These are phyloP conservation scores for Eristalinus sepulchralis DNA, from an alignment of 2,888 invertebrate species.

Conservation along the genomic window DNA sequence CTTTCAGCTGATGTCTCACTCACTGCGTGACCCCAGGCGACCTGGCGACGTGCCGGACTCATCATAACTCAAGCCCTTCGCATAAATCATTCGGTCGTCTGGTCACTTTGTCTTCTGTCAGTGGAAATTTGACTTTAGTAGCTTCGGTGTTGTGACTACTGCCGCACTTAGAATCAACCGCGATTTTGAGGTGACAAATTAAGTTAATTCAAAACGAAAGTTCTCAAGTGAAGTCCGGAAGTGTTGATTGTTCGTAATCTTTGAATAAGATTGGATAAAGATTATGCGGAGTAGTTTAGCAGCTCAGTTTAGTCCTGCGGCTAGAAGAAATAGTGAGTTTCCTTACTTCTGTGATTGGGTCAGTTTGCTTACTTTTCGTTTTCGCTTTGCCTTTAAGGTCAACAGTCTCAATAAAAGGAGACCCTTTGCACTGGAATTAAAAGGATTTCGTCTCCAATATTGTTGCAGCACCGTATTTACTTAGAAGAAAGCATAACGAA, in stretches of 20 bases:
- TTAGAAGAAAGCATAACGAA: too few relatives aligned
- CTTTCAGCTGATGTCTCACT: background rate
- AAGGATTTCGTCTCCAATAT: too few relatives aligned
- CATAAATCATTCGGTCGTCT: background rate
- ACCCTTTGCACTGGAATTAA: too few relatives aligned
- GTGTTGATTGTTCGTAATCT: background rate
- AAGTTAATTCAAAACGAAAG: background rate
- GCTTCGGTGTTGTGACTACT: background rate
- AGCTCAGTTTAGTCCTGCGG: too few relatives aligned
- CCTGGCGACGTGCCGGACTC: background rate
- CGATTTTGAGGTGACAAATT: background rate
- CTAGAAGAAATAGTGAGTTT: too few relatives aligned
- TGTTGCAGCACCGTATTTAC: too few relatives aligned
- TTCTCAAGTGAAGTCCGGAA: background rate
- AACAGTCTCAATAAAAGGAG: too few relatives aligned
- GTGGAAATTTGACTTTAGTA: background rate
- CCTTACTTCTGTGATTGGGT: too few relatives aligned
- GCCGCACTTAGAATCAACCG: background rate
- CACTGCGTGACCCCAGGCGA: background rate
- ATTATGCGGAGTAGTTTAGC: background rate
- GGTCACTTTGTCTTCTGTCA: background rate
- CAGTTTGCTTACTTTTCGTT: too few relatives aligned
- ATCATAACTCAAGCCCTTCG: background rate
- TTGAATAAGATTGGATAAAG: background rate
- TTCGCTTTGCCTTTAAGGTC: too few relatives aligned